Percentiles rank a stretch among this genome's conserved stretches.
phyloP scores from a whole-genome alignment of 1,140 invertebrate species.

The Bombus impatiens region DNA sequence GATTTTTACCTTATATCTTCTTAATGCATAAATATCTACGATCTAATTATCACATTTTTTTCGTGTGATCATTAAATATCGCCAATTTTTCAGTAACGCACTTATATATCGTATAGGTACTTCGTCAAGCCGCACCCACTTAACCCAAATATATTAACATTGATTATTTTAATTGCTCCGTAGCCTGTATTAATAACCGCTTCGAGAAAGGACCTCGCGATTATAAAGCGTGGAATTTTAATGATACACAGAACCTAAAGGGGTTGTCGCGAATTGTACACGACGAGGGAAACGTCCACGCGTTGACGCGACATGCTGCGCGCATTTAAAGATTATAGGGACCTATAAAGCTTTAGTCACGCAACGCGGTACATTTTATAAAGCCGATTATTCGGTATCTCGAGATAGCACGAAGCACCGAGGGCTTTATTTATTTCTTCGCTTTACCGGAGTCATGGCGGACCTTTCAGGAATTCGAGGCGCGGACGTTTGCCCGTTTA shows the following conservation, averaged over 20 bases:
- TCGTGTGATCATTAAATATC: not conserved
- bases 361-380: constrained; percentile 26
- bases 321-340: constrained; percentile 34
- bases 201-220: constrained; percentile 26
- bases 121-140: not conserved
- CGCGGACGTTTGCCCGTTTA: not conserved
- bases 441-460: constrained; percentile 2
- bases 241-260: constrained; percentile 20
- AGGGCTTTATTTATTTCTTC: not conserved
- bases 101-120: not conserved
- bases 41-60: not conserved
- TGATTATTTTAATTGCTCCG: constrained; percentile 47
- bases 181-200: constrained; percentile 43
- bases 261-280: not conserved
- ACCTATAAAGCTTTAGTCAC: constrained; percentile 37
- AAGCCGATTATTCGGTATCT: constrained; percentile 46
- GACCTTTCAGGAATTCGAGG: constrained; percentile 24
- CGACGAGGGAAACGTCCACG: not conserved
- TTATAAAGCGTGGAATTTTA: constrained; percentile 52
- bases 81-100: not conserved
- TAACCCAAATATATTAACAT: constrained; percentile 47
- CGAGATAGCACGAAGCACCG: not conserved
- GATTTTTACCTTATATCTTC: too few relatives aligned
- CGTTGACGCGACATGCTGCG: not conserved
- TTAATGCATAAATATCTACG: too few relatives aligned